These are phyloP conservation scores for Guaruba guarouba DNA, from an alignment of 2,113 vertebrate genomes.

Conservation along the genomic window DNA sequence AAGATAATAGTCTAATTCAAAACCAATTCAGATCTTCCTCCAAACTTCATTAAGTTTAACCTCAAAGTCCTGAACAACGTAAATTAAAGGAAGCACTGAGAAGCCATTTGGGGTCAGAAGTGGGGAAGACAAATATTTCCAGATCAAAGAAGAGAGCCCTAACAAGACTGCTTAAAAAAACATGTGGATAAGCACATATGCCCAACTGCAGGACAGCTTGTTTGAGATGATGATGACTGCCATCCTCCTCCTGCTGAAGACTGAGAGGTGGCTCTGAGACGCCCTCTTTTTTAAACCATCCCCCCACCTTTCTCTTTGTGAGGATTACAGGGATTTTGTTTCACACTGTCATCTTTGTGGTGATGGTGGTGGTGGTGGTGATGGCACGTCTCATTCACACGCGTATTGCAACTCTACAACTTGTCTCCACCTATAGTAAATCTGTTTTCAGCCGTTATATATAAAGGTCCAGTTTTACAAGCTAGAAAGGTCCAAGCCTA, in stretches of 20 bases:
- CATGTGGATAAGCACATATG: not conserved
- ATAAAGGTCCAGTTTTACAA: slow-evolving; percentile 33
- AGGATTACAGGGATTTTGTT: not conserved
- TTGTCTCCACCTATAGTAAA: not conserved
- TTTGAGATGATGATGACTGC: not conserved
- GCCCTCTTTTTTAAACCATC: not conserved
- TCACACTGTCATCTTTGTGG: not conserved
- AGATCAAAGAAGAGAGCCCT: not conserved
- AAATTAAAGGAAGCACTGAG: not conserved
- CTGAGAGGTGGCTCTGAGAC: not conserved
- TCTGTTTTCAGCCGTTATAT: not conserved
- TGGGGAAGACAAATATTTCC: not conserved
- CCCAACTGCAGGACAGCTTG: not conserved
- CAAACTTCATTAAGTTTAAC: not conserved
- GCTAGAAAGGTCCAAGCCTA: not conserved
- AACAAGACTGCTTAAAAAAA: not conserved
- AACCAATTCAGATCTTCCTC: not conserved
- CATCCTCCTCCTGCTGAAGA: not conserved
- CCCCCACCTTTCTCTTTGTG: not conserved
- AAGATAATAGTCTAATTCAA: not conserved
- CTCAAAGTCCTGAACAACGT: not conserved
- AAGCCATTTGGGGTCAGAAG: not conserved
- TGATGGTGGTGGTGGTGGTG: not conserved
- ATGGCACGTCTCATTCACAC: not conserved
- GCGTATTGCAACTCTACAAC: not conserved